A percentile compares a stretch with the other conserved stretches of the same genome.
phyloP scores from a whole-genome alignment of 2,888 invertebrate genomes.

The Idaea biselata region DNA sequence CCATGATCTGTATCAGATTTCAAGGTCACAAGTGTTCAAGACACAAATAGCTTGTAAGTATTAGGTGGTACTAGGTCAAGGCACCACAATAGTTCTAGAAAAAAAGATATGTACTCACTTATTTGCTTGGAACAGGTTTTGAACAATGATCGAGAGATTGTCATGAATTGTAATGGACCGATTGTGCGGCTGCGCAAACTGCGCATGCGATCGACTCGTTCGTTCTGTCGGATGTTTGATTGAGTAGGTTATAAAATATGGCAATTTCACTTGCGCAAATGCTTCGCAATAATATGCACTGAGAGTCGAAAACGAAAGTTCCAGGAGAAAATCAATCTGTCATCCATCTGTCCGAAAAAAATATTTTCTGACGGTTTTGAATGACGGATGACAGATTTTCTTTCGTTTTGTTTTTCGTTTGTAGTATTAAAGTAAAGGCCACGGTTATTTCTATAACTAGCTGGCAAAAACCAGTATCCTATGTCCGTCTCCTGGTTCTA shows the following conservation, averaged over 20 bases:
- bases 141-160: slow-evolving; percentile 7
- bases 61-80: slow-evolving; percentile 45
- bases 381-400: no score
- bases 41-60: slow-evolving; percentile 8
- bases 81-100: slow-evolving; percentile 52
- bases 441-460: no score
- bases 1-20: not conserved
- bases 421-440: no score
- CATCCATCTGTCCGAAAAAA: no score
- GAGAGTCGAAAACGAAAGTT: no score
- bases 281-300: not conserved
- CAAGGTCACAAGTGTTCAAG: not conserved
- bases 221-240: not conserved
- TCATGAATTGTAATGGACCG: slow-evolving; percentile 12
- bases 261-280: not conserved
- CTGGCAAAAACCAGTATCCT: no score
- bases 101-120: slow-evolving; percentile 27
- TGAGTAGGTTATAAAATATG: not conserved
- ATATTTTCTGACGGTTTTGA: no score
- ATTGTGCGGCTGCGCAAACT: not conserved
- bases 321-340: no score
- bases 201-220: not conserved
- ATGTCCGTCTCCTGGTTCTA: no score
- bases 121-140: slow-evolving; percentile 48
- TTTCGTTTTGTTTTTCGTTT: no score